phyloP scores from a whole-genome alignment of 2,797 vertebrate genomes.

The Chromis chromis region DNA sequence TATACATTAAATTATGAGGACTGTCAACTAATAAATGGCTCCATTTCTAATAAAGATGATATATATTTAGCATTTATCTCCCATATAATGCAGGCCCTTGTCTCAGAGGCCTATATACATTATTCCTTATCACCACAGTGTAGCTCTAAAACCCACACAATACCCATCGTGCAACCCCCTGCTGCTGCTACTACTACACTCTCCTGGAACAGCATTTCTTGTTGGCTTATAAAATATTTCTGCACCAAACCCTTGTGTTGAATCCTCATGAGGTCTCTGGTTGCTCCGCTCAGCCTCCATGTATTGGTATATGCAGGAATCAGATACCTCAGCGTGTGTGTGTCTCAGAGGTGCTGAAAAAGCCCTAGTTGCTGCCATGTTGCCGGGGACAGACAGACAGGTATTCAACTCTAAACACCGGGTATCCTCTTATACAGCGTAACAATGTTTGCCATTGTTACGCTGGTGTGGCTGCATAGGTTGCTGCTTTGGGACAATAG shows the following conservation, averaged over 20 bases:
- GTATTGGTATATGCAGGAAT: constrained; percentile 56
- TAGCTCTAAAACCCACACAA: constrained; percentile 36
- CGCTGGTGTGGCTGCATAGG: constrained; percentile 32
- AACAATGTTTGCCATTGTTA: constrained; percentile 46
- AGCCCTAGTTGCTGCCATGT: constrained; percentile 49
- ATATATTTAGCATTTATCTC: constrained; percentile 14
- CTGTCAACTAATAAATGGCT: neutral
- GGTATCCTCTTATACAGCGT: constrained; percentile 50
- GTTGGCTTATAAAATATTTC: constrained; percentile 76
- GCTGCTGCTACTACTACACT: constrained; percentile 7
- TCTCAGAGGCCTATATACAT: neutral
- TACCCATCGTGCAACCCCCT: constrained; percentile 28
- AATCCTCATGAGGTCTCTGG: constrained; percentile 60
- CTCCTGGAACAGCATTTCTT: constrained; percentile 43
- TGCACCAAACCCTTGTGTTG: constrained; percentile 57
- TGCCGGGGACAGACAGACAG: constrained; percentile 52
- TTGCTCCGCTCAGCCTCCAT: constrained; percentile 56
- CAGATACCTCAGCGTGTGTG: constrained; percentile 57
- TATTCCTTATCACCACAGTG: constrained; percentile 16
- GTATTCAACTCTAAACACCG: constrained; percentile 50
- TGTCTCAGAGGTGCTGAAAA: constrained; percentile 57
- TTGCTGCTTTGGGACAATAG: constrained; percentile 37
- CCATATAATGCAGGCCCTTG: constrained; percentile 2
- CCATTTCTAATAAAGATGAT: constrained; percentile 12
- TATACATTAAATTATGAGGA: constrained; percentile 1